Evolutionary conservation across 2,113 vertebrate species (phyloP), one percentile per base, ranked within the genome.

Genomic region (Reinhardtius hippoglossoides): DNA sequence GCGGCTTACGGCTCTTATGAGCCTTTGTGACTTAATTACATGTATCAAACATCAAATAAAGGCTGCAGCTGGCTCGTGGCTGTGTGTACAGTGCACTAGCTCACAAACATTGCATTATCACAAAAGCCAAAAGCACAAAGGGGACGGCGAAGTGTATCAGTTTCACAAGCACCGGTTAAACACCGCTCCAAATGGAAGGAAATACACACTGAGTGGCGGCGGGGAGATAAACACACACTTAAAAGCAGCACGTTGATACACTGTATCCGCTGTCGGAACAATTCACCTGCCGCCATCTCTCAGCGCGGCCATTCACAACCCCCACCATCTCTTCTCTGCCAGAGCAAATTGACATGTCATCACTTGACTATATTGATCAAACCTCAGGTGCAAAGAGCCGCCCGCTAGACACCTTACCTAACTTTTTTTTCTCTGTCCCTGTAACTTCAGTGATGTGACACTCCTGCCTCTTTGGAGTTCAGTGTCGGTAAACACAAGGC

Each of bases 281-380:
- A 90, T 95, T 96, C 96, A 97, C 96, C 96, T 97, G 96, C 95
- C 88, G 92, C 90, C 92, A 71, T 94, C 96, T 95, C 94, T 95
- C 94, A 95, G 73, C 89, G 8, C 59, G 1, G 3, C 88, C 88
- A 93, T 92, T 94, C 86, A 93, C 23, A 0, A 50, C 62, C 57
- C 60, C 60, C 58, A 1, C 70, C 74, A 5, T 80, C 21, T 65
- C 81, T 77, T 83, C 79, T 90, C 85, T 88, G 72, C 61, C 63
- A 1, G 56, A 46, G 86, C 87, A 86, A 91, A 90, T 91, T 78
- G 86, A 86, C 94, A 88, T 95, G 95, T 96, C 96, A 94, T 94
- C 95, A 78, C 94, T 91, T 87, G 85, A 2, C 44, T 63, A 76
- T 91, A 77, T 86, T 90, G 93, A 90, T 92, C 89, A 81, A 90